Percentiles rank a stretch among this genome's conserved stretches.
Conservation (phyloP, 2,113 vertebrate genomes). For the Bungarus multicinctus region DNA sequence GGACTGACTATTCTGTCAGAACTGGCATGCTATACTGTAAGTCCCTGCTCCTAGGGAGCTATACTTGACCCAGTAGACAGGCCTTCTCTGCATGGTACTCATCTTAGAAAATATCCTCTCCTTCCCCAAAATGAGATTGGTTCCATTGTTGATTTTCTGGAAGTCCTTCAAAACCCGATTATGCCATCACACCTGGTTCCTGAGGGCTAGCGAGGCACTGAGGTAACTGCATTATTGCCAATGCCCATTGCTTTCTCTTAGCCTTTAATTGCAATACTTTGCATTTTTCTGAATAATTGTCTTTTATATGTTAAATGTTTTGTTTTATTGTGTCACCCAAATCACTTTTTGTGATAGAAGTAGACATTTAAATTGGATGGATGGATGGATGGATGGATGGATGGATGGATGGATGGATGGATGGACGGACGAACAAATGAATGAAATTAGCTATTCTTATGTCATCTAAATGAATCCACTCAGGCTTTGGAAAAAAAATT, state of each 20-base stretch:
- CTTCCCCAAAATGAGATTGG: not conserved
- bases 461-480: not conserved
- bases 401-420: not conserved
- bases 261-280: not conserved
- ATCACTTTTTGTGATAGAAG: not conserved
- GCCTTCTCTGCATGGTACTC: not conserved
- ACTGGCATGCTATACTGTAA: not conserved
- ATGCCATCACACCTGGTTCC: not conserved
- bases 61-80: not conserved
- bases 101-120: not conserved
- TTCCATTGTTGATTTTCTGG: not conserved
- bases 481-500: not conserved
- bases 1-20: not conserved
- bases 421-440: not conserved
- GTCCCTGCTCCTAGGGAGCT: not conserved
- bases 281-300: not conserved
- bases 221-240: not conserved
- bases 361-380: not conserved
- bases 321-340: not conserved
- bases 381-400: not conserved
- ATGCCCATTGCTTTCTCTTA: not conserved
- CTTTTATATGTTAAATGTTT: not conserved
- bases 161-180: not conserved
- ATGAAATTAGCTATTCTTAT: not conserved
- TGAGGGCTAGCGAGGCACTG: not conserved